phyloP scores from a whole-genome alignment of 2,113 vertebrate species.

The Excalfactoria chinensis region DNA sequence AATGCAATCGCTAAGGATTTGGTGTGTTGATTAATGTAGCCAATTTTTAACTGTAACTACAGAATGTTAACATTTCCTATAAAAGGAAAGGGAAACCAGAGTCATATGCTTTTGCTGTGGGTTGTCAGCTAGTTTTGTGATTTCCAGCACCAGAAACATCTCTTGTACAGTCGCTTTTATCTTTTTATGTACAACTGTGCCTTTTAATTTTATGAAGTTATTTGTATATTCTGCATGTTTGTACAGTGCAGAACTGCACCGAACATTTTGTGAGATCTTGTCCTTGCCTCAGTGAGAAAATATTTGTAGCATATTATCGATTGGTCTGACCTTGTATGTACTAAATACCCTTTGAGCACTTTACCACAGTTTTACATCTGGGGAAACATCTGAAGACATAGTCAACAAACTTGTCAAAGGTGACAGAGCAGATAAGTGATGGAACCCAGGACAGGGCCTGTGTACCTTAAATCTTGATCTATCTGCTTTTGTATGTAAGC shows the following conservation, averaged over 20 bases:
- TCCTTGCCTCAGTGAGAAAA: background rate
- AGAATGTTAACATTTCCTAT: slow-evolving; percentile 21
- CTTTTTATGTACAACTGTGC: background rate
- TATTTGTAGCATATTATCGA: background rate
- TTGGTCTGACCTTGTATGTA: background rate
- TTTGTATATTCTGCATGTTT: background rate
- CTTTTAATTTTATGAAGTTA: background rate
- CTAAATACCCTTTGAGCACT: background rate
- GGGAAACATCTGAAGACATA: background rate
- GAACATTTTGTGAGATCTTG: background rate
- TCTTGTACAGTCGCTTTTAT: background rate
- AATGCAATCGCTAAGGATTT: slow-evolving; percentile 29
- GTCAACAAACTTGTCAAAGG: background rate
- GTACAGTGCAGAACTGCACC: background rate
- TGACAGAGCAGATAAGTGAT: background rate
- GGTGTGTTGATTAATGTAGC: slow-evolving; percentile 60
- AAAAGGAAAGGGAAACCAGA: background rate
- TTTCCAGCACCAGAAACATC: background rate
- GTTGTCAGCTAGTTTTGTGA: background rate
- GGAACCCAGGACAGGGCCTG: background rate
- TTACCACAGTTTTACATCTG: background rate
- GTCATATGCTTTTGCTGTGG: background rate
- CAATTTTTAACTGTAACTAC: slow-evolving; percentile 61
- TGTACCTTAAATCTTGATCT: background rate
- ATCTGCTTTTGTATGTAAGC: background rate